Evolutionary conservation across 2,888 invertebrate species (phyloP).

Genomic region (Agrochola lychnidis): DNA sequence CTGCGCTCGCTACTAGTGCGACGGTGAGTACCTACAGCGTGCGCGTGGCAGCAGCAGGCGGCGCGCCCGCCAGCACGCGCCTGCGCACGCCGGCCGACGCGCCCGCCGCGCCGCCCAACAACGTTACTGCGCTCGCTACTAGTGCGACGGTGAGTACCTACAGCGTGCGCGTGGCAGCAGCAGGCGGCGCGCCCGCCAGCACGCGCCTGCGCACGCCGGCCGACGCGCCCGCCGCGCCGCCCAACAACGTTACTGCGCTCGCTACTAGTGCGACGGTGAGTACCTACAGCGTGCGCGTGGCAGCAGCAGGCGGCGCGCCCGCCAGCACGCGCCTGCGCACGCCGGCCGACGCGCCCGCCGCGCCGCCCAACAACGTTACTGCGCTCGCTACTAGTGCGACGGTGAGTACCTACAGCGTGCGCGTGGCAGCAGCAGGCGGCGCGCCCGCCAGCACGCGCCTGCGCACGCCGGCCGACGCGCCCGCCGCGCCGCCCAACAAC

Average conservation of each 20-base stretch:
- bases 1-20: slow-evolving; percentile 95
- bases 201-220: slow-evolving; percentile 92
- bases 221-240: slow-evolving; percentile 96
- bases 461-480: slow-evolving; percentile 95
- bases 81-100: slow-evolving; percentile 94
- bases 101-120: slow-evolving; percentile 96
- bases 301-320: slow-evolving; percentile 84
- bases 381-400: slow-evolving; percentile 95
- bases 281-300: slow-evolving; percentile 94
- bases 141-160: slow-evolving; percentile 94
- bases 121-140: slow-evolving; percentile 95
- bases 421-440: slow-evolving; percentile 91
- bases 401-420: slow-evolving; percentile 93
- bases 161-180: slow-evolving; percentile 93
- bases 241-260: slow-evolving; percentile 96
- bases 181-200: slow-evolving; percentile 71
- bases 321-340: slow-evolving; percentile 86
- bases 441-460: slow-evolving; percentile 61
- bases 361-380: slow-evolving; percentile 96
- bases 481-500: slow-evolving; percentile 96
- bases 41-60: slow-evolving; percentile 92
- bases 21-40: slow-evolving; percentile 94
- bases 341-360: slow-evolving; percentile 95
- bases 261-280: slow-evolving; percentile 95
- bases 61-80: slow-evolving; percentile 62